These are phyloP conservation scores for Pangasius krempfi DNA, from an alignment of 2,797 vertebrate genomes.

Conservation along the genomic window DNA sequence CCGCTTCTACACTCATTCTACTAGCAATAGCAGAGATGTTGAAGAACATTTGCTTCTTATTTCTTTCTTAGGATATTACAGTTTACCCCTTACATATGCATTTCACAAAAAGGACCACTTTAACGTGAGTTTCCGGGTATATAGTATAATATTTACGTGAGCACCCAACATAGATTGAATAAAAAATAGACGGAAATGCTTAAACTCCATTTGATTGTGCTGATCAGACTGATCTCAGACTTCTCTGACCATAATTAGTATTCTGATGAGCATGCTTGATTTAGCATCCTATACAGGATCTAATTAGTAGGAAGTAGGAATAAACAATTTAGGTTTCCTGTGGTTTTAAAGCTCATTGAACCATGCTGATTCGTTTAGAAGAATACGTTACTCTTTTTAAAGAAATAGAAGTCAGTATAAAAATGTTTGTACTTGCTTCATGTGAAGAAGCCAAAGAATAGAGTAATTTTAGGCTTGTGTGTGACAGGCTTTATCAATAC, in stretches of 20 bases:
- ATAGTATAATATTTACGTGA: neutral
- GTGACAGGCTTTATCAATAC: neutral
- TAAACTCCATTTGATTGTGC: neutral
- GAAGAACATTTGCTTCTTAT: neutral
- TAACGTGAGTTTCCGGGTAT: neutral
- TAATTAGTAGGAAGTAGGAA: conserved; percentile 14
- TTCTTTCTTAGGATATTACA: neutral
- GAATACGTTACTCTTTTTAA: neutral
- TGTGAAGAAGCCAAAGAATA: neutral
- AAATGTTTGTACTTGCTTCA: neutral
- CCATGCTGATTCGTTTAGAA: neutral
- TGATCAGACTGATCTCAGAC: neutral
- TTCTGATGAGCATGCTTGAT: conserved; percentile 16
- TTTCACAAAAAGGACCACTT: neutral
- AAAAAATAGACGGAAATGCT: neutral
- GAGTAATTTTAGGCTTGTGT: neutral
- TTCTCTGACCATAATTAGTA: neutral
- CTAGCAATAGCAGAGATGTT: neutral
- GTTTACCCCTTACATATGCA: neutral
- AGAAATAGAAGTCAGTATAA: neutral
- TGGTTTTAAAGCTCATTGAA: neutral
- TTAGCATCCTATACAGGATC: conserved; percentile 12
- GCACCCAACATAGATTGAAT: neutral
- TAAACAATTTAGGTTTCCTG: neutral
- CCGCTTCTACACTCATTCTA: neutral